phyloP scores from a whole-genome alignment of 2,888 invertebrate genomes.

The Nomada lathburiana region DNA sequence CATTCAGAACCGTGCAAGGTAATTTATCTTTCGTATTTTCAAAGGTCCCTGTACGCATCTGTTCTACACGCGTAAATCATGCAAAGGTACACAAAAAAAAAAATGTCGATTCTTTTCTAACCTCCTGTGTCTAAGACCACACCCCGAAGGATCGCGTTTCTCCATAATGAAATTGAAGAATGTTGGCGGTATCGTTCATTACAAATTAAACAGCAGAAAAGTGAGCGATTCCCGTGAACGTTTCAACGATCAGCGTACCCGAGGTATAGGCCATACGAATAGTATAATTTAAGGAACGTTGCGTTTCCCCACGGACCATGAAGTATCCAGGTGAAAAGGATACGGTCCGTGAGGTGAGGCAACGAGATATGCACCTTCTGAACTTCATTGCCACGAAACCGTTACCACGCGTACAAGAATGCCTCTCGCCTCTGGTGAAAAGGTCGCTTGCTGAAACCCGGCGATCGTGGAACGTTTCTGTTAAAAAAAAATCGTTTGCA shows the following conservation, averaged over 20 bases:
- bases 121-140: too few species aligned
- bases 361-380: constrained; percentile 13
- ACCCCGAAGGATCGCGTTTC: too few species aligned
- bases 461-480: not conserved
- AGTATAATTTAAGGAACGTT: not conserved
- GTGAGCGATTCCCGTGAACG: not conserved
- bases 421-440: not conserved
- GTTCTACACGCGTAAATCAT: too few species aligned
- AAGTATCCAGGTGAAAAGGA: constrained; percentile 26
- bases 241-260: not conserved
- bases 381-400: constrained; percentile 26
- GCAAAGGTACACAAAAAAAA: too few species aligned
- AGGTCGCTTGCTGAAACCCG: not conserved
- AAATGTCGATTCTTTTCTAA: too few species aligned
- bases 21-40: too few species aligned
- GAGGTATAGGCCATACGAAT: not conserved
- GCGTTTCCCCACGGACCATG: not conserved
- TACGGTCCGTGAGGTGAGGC: not conserved
- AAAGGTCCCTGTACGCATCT: too few species aligned
- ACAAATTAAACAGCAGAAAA: too few species aligned
- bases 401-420: constrained; percentile 12
- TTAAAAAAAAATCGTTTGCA: not conserved
- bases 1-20: too few species aligned
- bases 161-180: too few species aligned
- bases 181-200: too few species aligned